Base-by-base conservation (phyloP, 2,888 invertebrate species). In the Cosmopolites sordidus region DNA sequence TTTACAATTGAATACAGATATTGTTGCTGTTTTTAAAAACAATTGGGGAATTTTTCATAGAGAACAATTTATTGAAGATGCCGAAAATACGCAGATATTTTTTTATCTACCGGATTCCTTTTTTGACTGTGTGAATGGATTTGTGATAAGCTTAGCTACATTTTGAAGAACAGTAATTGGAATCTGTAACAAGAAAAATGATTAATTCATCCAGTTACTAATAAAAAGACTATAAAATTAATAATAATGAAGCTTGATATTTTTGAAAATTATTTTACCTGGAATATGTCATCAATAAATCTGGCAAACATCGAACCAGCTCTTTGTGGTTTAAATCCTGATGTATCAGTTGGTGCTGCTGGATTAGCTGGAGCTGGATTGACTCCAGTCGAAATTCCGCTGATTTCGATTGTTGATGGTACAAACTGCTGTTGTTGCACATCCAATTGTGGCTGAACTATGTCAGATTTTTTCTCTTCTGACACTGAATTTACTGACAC, bases 281-380 rank as follows among this genome's bases (percentile, higher is more conserved):
- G 71, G 46, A 73, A 73, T 46, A 73, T 71, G 43, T 73, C 73
- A 54, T 72, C 72, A 37, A 73, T 73, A 38, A 72, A 63, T 49
- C 71, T 64, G 9, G 72, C 68, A 50, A 73, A 71, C 62, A 66
- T 65, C 0, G 67, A 65, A 43, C 69, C 68, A n/a, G 69, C 64
- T 45, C 66, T 58, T 51, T 63, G 69, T 2, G 66, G 70, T 55
- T 68, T 68, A 47, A 69, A 68, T 12, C 64, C 64, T 9, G 65
- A 57, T 15, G 62, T 59, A 8, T 62, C 61, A 2, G 48, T 47
- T 1, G 57, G 55, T 15, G 59, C 52, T 6, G 59, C 46, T 30
- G 59, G 51, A 43, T 59, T 43, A 1, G 60, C 52, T 1, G 59
- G 54, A n/a, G 59, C 58, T 16, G 61, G 60, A 15, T 64, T 62